These are phyloP conservation scores for Drosophila acutilabella DNA, from an alignment of 2,888 invertebrate genomes.

Conservation along the genomic window DNA sequence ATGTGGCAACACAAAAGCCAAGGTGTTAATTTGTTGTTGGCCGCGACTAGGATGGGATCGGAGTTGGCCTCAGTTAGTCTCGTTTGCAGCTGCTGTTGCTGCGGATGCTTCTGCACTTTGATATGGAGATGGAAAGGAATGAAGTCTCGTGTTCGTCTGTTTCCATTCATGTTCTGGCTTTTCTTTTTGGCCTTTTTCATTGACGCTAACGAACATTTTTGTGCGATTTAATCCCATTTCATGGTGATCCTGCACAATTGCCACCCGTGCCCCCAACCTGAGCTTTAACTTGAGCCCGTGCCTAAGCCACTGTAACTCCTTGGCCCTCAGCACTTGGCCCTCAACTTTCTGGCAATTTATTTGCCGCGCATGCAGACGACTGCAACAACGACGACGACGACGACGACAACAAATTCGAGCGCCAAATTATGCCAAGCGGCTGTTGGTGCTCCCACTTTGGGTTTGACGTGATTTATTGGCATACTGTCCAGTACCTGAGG, in stretches of 20 bases:
- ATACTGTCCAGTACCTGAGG: constrained; percentile 70
- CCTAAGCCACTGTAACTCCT: constrained; percentile 25
- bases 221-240: constrained; percentile 85
- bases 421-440: constrained; percentile 78
- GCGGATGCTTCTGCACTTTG: constrained; percentile 33
- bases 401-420: constrained; percentile 79
- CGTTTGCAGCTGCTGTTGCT: constrained; percentile 46
- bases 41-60: constrained; percentile 27
- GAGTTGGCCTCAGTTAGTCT: constrained; percentile 6
- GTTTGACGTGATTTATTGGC: constrained; percentile 80
- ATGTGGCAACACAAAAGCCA: constrained; percentile 80
- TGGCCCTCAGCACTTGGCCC: constrained; percentile 8
- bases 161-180: constrained; percentile 65
- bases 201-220: constrained; percentile 82
- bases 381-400: constrained; percentile 58
- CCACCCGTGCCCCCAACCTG: constrained; percentile 46
- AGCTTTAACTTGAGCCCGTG: constrained; percentile 38
- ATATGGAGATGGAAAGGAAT: constrained; percentile 55
- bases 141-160: constrained; percentile 21
- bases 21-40: constrained; percentile 83
- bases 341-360: constrained; percentile 68
- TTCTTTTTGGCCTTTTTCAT: constrained; percentile 76
- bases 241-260: constrained; percentile 82
- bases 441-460: constrained; percentile 69
- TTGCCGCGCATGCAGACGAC: constrained; percentile 72